Conservation (phyloP, 2,888 invertebrate genomes). For the Drosophila atroscutellata region DNA sequence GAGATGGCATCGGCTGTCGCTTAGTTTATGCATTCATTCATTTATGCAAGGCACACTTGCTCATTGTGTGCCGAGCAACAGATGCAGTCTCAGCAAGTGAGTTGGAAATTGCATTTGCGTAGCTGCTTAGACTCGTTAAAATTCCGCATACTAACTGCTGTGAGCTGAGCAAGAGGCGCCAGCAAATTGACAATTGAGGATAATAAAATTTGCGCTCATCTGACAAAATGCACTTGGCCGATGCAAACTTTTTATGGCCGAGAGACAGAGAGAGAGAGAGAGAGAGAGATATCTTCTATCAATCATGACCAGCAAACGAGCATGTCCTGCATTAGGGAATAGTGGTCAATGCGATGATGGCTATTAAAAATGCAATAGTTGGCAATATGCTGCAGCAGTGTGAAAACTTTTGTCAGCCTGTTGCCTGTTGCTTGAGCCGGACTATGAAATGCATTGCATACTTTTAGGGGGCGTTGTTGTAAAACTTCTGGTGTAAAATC, state of each 20-base stretch:
- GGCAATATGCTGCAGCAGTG: slow-evolving; percentile 3
- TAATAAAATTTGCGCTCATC: slow-evolving; percentile 32
- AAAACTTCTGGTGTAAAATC: slow-evolving; percentile 47
- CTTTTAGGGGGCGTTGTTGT: slow-evolving; percentile 24
- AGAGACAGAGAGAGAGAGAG: not conserved
- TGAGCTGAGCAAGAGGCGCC: not conserved
- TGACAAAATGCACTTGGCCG: slow-evolving; percentile 11
- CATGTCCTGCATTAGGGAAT: slow-evolving; percentile 16
- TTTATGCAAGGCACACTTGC: slow-evolving; percentile 9
- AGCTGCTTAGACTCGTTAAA: slow-evolving; percentile 15
- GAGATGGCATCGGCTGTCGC: not conserved
- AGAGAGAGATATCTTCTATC: not conserved
- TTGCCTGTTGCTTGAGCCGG: slow-evolving; percentile 24
- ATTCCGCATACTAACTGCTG: slow-evolving; percentile 32
- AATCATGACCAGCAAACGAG: not conserved
- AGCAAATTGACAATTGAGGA: slow-evolving; percentile 41
- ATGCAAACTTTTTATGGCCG: slow-evolving; percentile 10
- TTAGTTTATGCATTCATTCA: slow-evolving; percentile 1
- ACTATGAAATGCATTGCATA: slow-evolving; percentile 44
- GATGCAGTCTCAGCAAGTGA: slow-evolving; percentile 3
- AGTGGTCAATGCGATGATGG: slow-evolving; percentile 25
- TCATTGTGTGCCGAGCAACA: slow-evolving; percentile 12
- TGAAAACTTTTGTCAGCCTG: slow-evolving; percentile 5
- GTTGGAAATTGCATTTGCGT: slow-evolving; percentile 24
- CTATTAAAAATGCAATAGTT: slow-evolving; percentile 40